Base-by-base conservation (phyloP, 2,797 vertebrate genomes). In the Eospalax fontanierii region DNA sequence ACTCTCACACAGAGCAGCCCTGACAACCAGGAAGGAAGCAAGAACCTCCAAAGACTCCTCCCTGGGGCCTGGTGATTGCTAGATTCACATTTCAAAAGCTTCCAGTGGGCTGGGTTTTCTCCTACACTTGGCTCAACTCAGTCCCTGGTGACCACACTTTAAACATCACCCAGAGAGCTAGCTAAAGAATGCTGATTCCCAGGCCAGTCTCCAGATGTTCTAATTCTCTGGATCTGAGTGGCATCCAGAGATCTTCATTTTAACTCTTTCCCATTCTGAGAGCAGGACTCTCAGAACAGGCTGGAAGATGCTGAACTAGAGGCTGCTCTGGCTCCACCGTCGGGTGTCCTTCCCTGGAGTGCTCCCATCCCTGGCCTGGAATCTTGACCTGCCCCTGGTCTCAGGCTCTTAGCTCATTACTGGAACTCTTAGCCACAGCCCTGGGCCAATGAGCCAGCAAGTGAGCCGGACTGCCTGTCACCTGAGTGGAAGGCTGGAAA, bases 401-500 rank as follows among this genome's bases (percentile, higher is more conserved):
- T 43, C 6, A 65, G 94, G 90, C 97, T 98, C 91, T 43, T 86
- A 86, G 97, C 97, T 98, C 96, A 89, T 97, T 97, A 87, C 91
- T 70, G 87, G 92, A 0, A 26, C 93, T 96, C 97, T 98, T 91
- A 96, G 84, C 65, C 86, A 80, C 90, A 97, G 96, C 92, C 95
- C 57, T 7, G 57, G 95, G 97, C 76, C 33, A 46, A n/a, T 3
- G 84, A 33, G 6, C 11, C 1, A 5, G 79, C 16, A 73, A 91
- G 89, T 4, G 57, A 87, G 90, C 4, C 22, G 87, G 80, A n/a
- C 97, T 98, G 82, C 73, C 24, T 89, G 96, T 98, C 98, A 98
- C 98, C 98, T 98, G 97, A 97, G 97, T 0, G 11, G 93, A 97
- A 96, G 96, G 90, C 97, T 97, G 87, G 96, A 98, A 98, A 98